A percentile compares a stretch with the other conserved stretches of the same genome.
Evolutionary conservation across 2,888 invertebrate species (phyloP).

Genomic region (Invenusta paracnida): DNA sequence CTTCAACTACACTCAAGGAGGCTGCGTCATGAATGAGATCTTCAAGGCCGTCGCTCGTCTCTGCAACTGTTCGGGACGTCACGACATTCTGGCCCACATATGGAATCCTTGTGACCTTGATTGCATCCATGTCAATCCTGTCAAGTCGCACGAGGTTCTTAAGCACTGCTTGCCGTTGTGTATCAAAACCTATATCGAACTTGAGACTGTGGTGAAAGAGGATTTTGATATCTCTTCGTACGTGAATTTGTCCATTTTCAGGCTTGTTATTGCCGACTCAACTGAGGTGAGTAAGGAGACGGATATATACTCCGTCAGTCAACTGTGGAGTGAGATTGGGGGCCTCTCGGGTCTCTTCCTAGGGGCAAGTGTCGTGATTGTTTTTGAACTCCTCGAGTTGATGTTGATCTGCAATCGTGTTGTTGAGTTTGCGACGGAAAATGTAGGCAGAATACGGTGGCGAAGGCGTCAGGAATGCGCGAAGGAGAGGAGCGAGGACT

Average conservation of each 20-base stretch:
- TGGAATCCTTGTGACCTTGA: neutral
- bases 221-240: neutral
- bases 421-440: too few relatives aligned
- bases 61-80: neutral
- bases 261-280: neutral
- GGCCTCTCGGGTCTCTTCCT: neutral
- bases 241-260: neutral
- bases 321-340: neutral
- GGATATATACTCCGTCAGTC: neutral
- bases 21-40: neutral
- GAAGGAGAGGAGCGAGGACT: too few relatives aligned
- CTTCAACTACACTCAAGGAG: neutral
- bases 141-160: neutral
- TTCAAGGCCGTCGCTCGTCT: neutral
- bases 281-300: neutral
- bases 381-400: neutral
- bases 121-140: neutral
- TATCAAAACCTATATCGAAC: neutral
- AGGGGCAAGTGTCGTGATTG: neutral
- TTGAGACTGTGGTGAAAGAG: neutral
- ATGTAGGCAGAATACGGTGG: too few relatives aligned
- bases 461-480: too few relatives aligned
- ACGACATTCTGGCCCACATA: neutral
- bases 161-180: neutral
- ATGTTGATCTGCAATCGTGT: neutral